A percentile compares a stretch with the other conserved stretches of the same genome.
phyloP scores from a whole-genome alignment of 2,113 vertebrate species.

The Eidolon helvum region DNA sequence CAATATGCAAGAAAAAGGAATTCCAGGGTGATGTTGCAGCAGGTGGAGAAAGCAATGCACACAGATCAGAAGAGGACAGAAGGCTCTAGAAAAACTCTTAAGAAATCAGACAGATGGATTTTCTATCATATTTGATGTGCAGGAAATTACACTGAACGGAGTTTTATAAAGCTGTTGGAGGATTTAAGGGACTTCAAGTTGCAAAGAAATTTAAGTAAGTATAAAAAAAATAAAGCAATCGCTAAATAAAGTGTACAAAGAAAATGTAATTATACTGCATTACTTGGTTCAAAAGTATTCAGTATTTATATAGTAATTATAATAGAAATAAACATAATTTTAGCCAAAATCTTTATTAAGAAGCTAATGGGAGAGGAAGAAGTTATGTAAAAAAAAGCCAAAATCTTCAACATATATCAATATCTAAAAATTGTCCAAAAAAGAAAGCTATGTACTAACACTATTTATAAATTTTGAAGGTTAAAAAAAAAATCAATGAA shows the following conservation, averaged over 20 bases:
- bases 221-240: not conserved
- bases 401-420: not conserved
- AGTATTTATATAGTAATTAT: not conserved
- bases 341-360: not conserved
- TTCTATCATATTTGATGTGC: not conserved
- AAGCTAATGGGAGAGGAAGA: not conserved
- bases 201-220: conserved; percentile 18
- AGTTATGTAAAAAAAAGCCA: not conserved
- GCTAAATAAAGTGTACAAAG: not conserved
- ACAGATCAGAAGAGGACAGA: not conserved
- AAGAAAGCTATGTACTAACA: not conserved
- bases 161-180: not conserved
- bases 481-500: not conserved
- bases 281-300: not conserved
- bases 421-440: not conserved
- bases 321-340: not conserved
- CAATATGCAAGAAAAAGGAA: not conserved
- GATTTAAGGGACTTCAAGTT: not conserved
- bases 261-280: not conserved
- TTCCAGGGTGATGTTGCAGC: not conserved
- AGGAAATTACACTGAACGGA: not conserved
- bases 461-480: not conserved
- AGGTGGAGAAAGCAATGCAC: not conserved
- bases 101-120: not conserved
- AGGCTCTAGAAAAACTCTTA: not conserved